A percentile compares a stretch with the other conserved stretches of the same genome.
Conservation (phyloP, 92 coral and sea anemone genomes). For the Phenganax subtilis region DNA sequence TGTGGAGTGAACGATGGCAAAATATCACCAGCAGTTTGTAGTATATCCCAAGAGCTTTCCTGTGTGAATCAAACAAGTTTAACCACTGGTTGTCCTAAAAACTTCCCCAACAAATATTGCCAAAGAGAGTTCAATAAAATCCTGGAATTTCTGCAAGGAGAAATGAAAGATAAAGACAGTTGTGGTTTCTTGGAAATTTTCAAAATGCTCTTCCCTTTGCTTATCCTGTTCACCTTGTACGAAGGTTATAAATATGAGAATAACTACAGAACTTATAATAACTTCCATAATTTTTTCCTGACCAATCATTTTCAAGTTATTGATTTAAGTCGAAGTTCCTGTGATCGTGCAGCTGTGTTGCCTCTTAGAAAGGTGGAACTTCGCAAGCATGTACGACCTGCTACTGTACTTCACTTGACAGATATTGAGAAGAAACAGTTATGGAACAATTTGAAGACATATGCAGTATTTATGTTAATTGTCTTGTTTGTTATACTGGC, state of each 20-base stretch:
- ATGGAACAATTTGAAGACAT: constrained; percentile 57
- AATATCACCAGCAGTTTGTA: constrained; percentile 14
- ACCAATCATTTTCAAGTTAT: constrained; percentile 88
- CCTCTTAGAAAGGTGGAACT: constrained; percentile 93
- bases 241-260: constrained; percentile 90
- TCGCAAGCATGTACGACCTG: constrained; percentile 71
- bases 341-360: constrained; percentile 68
- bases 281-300: constrained; percentile 82
- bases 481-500: constrained; percentile 62
- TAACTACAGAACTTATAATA: constrained; percentile 64
- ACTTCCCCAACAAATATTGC: constrained; percentile 4
- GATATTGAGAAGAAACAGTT: constrained; percentile 56
- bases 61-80: constrained; percentile 2
- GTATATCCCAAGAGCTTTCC: neutral
- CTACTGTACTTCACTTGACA: constrained; percentile 66
- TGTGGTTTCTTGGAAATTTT: constrained; percentile 49
- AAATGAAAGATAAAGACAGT: constrained; percentile 40
- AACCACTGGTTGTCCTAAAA: neutral
- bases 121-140: constrained; percentile 16
- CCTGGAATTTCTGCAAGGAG: constrained; percentile 14
- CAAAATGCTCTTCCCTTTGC: constrained; percentile 67
- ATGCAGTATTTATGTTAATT: constrained; percentile 61
- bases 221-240: constrained; percentile 63
- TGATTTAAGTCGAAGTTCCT: constrained; percentile 82
- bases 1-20: neutral